These are phyloP conservation scores for Anneissia japonica DNA, from an alignment of 35 echinoderm and acorn worm species.

Conservation along the genomic window DNA sequence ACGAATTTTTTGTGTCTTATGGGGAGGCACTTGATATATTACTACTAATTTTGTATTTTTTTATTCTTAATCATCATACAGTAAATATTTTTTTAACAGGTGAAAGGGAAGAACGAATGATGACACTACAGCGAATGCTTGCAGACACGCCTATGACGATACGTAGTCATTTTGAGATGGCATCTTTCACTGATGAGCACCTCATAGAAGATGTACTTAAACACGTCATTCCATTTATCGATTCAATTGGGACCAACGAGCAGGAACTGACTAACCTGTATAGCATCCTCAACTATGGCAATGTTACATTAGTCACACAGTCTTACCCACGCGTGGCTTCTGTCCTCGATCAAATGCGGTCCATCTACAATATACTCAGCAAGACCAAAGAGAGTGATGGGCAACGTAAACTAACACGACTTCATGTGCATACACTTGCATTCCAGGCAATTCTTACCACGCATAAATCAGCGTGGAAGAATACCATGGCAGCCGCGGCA, in stretches of 20 bases:
- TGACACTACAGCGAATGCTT: conserved; percentile 33
- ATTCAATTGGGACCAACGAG: conserved; percentile 91
- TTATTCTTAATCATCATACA: background rate
- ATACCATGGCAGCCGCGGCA: conserved; percentile 89
- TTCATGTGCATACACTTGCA: conserved; percentile 96
- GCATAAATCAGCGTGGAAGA: conserved; percentile 76
- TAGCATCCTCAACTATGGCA: conserved; percentile 77
- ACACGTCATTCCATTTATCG: conserved; percentile 57
- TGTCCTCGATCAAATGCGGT: conserved; percentile 85
- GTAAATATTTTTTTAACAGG: conserved; percentile 32
- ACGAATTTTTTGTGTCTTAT: background rate
- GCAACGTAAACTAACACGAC: conserved; percentile 44
- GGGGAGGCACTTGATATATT: background rate
- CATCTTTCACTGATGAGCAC: conserved; percentile 78
- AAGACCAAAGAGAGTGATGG: conserved; percentile 6
- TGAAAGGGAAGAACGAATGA: conserved; percentile 44
- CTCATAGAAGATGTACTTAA: conserved; percentile 63
- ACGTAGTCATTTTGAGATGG: conserved; percentile 89
- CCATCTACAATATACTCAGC: conserved; percentile 44
- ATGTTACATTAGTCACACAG: conserved; percentile 68
- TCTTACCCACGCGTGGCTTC: conserved; percentile 80
- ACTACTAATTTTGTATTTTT: background rate
- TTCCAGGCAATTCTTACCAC: conserved; percentile 92
- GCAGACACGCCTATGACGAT: conserved; percentile 22
- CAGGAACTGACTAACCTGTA: conserved; percentile 90